Base-by-base conservation (phyloP, 2,797 vertebrate genomes). In the Gobionotothen gibberifrons region DNA sequence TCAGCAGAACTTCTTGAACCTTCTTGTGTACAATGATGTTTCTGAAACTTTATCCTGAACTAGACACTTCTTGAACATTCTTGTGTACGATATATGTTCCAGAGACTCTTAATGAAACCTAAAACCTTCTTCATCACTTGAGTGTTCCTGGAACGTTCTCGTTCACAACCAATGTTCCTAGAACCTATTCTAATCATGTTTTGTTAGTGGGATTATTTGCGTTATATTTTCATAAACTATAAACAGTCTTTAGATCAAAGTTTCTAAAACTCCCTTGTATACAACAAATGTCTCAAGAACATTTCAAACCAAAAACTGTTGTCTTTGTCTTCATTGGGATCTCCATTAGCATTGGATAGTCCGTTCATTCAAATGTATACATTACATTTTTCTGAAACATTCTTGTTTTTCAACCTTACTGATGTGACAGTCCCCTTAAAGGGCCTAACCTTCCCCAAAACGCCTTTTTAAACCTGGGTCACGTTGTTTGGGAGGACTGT, bases 11-110 rank as follows among this genome's bases (percentile, higher is more conserved):
- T 0, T 61, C 58, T 42, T 17, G 7, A 53, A 71, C 9, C 52
- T 67, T 46, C 71, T 54, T 1, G 4, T 69, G 68, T 40, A 64
- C 26, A 39, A 54, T 46, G 63, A 53, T 3, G 64, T 76, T 65
- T 72, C 55, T 13, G 32, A 9, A 22, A n/a, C 46, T 11, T 46
- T 26, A 1, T 66, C 16, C 57, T 19, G 0, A 53, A 17, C 47
- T 1, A 1, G 47, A 60, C 40, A 40, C 17, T 14, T 56, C 19
- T 14, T 5, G 10, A 26, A 12, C 9, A 14, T 63, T 49, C 32
- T 54, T 8, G 0, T n/a, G 21, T 42, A n/a, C 49, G 1, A 4
- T 17, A 22, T 49, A 55, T 26, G 12, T 57, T 69, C 21, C 51
- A 59, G 39, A 12, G 44, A 46, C 32, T 15, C 11, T 16, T 15